These are phyloP conservation scores for Acanthurus lineatus DNA, from an alignment of 2,797 vertebrate genomes.

Conservation along the genomic window DNA sequence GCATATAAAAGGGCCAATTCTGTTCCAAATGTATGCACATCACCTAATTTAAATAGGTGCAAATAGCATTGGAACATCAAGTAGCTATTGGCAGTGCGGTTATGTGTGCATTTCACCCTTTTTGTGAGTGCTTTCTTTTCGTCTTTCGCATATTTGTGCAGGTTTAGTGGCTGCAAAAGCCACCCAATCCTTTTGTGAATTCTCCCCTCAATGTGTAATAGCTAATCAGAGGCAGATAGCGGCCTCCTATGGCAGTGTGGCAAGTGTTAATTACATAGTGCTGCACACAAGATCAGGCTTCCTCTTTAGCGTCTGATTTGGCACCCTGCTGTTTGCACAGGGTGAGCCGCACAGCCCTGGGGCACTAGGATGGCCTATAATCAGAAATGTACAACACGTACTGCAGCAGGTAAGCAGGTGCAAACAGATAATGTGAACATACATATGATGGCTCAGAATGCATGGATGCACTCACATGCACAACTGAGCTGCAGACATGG, in stretches of 20 bases:
- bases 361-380: constrained; percentile 33
- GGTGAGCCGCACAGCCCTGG: constrained; percentile 44
- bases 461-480: constrained; percentile 27
- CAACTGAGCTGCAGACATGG: constrained; percentile 28
- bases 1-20: neutral
- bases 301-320: constrained; percentile 51
- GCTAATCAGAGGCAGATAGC: constrained; percentile 54
- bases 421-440: constrained; percentile 65
- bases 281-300: constrained; percentile 45
- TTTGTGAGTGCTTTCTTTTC: neutral
- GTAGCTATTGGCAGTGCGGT: neutral
- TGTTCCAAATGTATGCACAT: neutral
- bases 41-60: neutral
- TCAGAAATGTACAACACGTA: constrained; percentile 41
- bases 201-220: constrained; percentile 23
- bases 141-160: neutral
- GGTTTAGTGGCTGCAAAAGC: neutral
- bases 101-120: neutral
- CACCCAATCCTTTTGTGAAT: neutral
- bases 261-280: constrained; percentile 63
- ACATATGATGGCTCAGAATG: constrained; percentile 36
- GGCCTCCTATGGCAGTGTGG: constrained; percentile 49
- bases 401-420: constrained; percentile 55
- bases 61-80: neutral
- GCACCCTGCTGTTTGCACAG: constrained; percentile 56